phyloP scores from a whole-genome alignment of 2,888 invertebrate species.

The Napeogenes inachia region DNA sequence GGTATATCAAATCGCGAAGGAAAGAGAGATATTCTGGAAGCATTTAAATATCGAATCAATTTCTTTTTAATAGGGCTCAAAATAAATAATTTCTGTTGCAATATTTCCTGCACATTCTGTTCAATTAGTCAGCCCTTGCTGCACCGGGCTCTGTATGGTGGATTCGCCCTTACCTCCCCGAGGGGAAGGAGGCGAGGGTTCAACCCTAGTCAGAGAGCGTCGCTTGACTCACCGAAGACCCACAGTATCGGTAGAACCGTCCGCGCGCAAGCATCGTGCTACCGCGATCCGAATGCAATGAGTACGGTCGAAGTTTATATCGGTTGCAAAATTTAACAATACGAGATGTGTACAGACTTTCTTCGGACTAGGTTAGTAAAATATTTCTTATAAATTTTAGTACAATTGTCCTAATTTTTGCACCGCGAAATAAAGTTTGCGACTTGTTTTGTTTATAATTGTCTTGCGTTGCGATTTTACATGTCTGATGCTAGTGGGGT shows the following conservation, averaged over 20 bases:
- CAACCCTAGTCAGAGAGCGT: constrained; percentile 18
- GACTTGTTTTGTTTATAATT: constrained; percentile 24
- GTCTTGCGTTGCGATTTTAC: constrained; percentile 22
- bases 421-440: constrained; percentile 21
- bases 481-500: constrained; percentile 14
- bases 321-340: constrained; percentile 19
- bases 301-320: constrained; percentile 28
- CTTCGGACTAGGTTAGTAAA: constrained; percentile 24
- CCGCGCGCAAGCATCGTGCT: constrained; percentile 10
- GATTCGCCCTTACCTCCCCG: constrained; percentile 23
- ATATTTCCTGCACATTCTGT: constrained; percentile 22
- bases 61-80: constrained; percentile 12
- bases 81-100: constrained; percentile 10
- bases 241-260: constrained; percentile 26
- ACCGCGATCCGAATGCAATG: constrained; percentile 22
- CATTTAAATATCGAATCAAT: constrained; percentile 13
- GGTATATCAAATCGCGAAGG: constrained; percentile 5
- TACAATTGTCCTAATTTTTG: constrained; percentile 16
- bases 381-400: constrained; percentile 14
- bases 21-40: constrained; percentile 2
- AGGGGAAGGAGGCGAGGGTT: constrained; percentile 17
- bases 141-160: constrained; percentile 22
- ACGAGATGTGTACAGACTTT: constrained; percentile 25
- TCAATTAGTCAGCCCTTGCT: constrained; percentile 23
- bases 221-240: constrained; percentile 3